These are phyloP conservation scores for Dusona sp. DNA, from an alignment of 2,888 invertebrate genomes.

Conservation along the genomic window DNA sequence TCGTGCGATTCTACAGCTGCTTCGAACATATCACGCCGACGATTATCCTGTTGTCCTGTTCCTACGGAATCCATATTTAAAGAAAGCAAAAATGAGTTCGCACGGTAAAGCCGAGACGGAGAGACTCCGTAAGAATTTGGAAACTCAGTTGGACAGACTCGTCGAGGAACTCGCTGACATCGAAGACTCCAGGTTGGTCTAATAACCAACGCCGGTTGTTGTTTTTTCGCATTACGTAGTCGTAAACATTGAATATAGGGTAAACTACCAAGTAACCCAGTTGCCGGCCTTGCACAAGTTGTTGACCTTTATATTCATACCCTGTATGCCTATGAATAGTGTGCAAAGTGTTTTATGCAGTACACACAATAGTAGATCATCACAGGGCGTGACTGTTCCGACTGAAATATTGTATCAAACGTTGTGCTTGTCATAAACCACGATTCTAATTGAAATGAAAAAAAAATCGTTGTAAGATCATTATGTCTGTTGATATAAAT, in stretches of 20 bases:
- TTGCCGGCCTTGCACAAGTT: too few species aligned
- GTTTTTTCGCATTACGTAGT: background rate
- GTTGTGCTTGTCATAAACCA: background rate
- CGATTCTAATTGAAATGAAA: background rate
- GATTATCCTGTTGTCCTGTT: background rate
- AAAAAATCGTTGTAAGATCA: background rate
- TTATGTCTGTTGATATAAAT: background rate
- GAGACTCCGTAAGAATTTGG: constrained; percentile 88
- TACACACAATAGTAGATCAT: background rate
- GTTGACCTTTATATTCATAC: too few species aligned
- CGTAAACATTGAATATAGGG: constrained; percentile 18
- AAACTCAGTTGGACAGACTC: constrained; percentile 89
- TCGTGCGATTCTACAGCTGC: constrained; percentile 12
- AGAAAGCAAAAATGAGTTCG: constrained; percentile 83
- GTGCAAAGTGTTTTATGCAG: too few species aligned
- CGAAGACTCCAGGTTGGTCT: constrained; percentile 88
- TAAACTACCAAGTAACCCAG: too few species aligned
- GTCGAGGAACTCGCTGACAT: constrained; percentile 90
- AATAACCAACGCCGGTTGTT: constrained; percentile 11
- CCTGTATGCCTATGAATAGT: too few species aligned
- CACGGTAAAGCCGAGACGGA: constrained; percentile 88
- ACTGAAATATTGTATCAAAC: background rate
- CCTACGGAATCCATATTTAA: background rate
- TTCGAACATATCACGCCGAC: background rate
- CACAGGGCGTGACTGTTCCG: background rate